These are phyloP conservation scores for Galerucella pusilla DNA, from an alignment of 2,888 invertebrate species.

Conservation along the genomic window DNA sequence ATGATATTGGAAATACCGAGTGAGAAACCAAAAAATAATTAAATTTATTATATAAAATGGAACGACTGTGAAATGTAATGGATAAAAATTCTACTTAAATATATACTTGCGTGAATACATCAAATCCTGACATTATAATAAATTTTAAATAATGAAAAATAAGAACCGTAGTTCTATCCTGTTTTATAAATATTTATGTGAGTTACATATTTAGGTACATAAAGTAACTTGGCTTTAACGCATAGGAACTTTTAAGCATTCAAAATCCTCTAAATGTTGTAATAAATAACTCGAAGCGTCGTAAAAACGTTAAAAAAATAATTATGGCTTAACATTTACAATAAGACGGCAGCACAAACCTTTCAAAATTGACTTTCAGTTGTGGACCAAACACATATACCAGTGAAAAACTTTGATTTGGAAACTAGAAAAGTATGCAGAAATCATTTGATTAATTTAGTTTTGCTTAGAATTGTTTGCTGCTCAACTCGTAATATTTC, in stretches of 20 bases:
- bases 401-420: background rate
- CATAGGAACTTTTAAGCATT: constrained; percentile 40
- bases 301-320: constrained; percentile 38
- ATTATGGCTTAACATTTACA: constrained; percentile 29
- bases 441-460: too few relatives aligned
- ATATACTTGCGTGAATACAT: constrained; percentile 2
- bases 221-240: constrained; percentile 34
- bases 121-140: background rate
- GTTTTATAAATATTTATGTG: constrained; percentile 12
- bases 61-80: constrained; percentile 1
- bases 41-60: background rate
- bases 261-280: constrained; percentile 32
- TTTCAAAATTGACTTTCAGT: constrained; percentile 42
- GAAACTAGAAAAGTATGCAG: background rate
- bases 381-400: constrained; percentile 14
- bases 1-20: background rate
- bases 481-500: background rate
- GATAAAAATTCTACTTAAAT: background rate
- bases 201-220: constrained; percentile 24
- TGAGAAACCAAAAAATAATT: background rate
- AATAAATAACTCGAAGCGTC: constrained; percentile 30
- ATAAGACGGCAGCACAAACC: constrained; percentile 42
- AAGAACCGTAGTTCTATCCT: constrained; percentile 1
- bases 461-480: too few relatives aligned
- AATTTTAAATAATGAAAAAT: background rate